Evolutionary conservation across 2,888 invertebrate genomes (phyloP), one percentile per base, ranked within the genome.

Genomic region (Tetranychus piercei): DNA sequence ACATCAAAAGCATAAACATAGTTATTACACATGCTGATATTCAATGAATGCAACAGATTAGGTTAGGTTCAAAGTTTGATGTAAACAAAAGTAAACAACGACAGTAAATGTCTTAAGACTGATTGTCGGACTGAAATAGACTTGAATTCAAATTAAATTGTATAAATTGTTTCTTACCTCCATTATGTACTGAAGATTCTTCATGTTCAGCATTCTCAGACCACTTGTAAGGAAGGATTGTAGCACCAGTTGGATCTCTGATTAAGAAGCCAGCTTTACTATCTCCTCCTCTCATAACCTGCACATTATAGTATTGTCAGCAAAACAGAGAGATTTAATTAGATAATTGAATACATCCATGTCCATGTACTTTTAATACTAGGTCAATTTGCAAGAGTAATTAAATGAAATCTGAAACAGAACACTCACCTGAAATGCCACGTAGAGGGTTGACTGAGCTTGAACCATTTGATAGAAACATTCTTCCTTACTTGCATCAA

Each of bases 391-490:
- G 55, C 2, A 55, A 55, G 8, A 55, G 55, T 15, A 55, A 55
- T 15, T 55, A 15, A 55, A 6, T 15, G 55, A 7, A 55, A 55
- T 15, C 0, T 20, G 5, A 20, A 11, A 69, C 5, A 69, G 9
- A 69, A 11, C 11, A 22, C 83, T 80, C 83, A 93, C 94, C 87
- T 94, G 93, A 84, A 92, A 94, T 79, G 92, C 92, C 77, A 93
- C 91, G 84, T 92, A 94, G 82, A 95, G 90, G 76, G 92, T 92
- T 34, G 94, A 92, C 74, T 92, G 92, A 75, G 89, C 88, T 80
- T 92, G 90, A 76, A 94, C 92, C 85, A 90, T 92, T 85, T 95
- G 94, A 83, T 88, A 93, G 83, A 94, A 95, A 84, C 95, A 95
- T 81, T 95, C 94, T 83, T 94, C 94, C 81, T 88, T 89, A 75